These are phyloP conservation scores for Tachyglossus aculeatus DNA, from an alignment of 2,797 vertebrate genomes.

Conservation along the genomic window DNA sequence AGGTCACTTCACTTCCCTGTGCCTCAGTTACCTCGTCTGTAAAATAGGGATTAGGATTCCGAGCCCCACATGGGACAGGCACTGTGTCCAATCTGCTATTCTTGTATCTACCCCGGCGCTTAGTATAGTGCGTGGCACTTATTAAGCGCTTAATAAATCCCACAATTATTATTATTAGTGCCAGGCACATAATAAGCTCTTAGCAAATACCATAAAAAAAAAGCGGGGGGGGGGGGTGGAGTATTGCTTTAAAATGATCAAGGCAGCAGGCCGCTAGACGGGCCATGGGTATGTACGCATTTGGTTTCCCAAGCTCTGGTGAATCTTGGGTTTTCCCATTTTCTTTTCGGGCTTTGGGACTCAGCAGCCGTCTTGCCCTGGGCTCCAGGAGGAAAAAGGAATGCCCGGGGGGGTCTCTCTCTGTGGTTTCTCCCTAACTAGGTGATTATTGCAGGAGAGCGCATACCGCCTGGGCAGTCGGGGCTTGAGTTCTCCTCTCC, in stretches of 20 bases:
- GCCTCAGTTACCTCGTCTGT: too few relatives aligned
- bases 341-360: slow-evolving; percentile 54
- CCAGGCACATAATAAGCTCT: too few relatives aligned
- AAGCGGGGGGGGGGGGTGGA: too few relatives aligned
- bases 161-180: too few relatives aligned
- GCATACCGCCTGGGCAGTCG: slow-evolving; percentile 15
- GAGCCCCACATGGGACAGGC: too few relatives aligned
- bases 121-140: too few relatives aligned
- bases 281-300: background rate
- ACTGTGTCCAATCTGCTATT: too few relatives aligned
- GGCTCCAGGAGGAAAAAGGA: slow-evolving; percentile 47
- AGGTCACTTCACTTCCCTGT: too few relatives aligned
- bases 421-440: slow-evolving; percentile 65
- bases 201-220: too few relatives aligned
- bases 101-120: too few relatives aligned
- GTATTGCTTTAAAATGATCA: background rate
- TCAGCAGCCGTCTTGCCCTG: slow-evolving; percentile 32
- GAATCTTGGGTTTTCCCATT: slow-evolving; percentile 29
- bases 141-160: too few relatives aligned
- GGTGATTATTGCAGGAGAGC: slow-evolving; percentile 66
- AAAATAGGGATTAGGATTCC: too few relatives aligned
- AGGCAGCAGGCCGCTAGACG: background rate
- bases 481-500: background rate
- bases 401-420: slow-evolving; percentile 49
- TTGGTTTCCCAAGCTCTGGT: slow-evolving; percentile 43